phyloP scores from a whole-genome alignment of 2,888 invertebrate species.

The Imbricaverruca yamaguchii region DNA sequence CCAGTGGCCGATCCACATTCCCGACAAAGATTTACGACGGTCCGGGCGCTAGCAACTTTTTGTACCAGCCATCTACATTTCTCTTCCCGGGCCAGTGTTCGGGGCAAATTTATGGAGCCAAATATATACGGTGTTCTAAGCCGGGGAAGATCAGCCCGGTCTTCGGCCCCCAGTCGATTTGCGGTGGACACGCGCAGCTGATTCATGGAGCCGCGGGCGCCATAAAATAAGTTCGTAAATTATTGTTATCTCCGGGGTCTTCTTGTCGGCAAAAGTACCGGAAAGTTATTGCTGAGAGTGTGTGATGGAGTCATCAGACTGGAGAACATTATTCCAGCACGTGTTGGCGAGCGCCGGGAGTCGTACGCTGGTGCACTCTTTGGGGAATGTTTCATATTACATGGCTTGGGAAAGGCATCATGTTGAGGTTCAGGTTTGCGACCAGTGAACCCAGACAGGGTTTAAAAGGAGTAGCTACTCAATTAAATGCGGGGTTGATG shows the following conservation, averaged over 20 bases:
- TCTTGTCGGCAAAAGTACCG: not conserved
- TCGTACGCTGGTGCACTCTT: too few species aligned
- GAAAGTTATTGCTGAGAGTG: not conserved
- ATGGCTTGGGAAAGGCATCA: too few species aligned
- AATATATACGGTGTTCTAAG: not conserved
- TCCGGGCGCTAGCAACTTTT: not conserved
- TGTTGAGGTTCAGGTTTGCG: too few species aligned
- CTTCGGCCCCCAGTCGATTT: not conserved
- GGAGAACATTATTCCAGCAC: not conserved
- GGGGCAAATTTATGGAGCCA: not conserved
- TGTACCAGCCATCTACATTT: not conserved
- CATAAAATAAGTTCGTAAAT: slow-evolving; percentile 8
- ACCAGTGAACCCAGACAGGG: too few species aligned
- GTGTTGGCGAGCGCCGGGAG: too few species aligned
- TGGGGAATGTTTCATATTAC: too few species aligned
- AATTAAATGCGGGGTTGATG: too few species aligned
- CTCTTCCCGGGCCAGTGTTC: not conserved
- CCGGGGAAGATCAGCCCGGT: not conserved
- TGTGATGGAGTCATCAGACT: not conserved
- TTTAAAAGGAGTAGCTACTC: too few species aligned
- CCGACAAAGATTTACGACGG: not conserved
- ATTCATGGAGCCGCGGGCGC: not conserved
- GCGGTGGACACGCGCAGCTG: not conserved
- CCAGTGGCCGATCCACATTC: not conserved
- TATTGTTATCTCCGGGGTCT: not conserved